Evolutionary conservation across 2,888 invertebrate species (phyloP).

Genomic region (Apocheima hispidaria): DNA sequence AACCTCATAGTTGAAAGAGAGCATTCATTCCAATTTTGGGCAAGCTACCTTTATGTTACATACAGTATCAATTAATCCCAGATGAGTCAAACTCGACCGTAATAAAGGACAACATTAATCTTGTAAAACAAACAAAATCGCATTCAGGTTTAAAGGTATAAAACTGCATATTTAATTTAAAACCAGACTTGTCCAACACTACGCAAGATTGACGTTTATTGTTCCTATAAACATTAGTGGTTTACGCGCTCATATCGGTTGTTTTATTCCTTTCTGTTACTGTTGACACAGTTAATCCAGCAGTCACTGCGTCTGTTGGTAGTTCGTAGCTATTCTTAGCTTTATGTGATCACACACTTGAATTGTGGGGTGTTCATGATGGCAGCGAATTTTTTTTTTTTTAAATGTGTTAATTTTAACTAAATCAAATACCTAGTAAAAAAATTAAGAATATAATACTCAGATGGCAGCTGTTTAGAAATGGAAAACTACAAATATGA

Average conservation of each 20-base stretch:
- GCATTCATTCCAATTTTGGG: too few species aligned
- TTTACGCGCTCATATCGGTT: conserved; percentile 43
- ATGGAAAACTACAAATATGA: too few species aligned
- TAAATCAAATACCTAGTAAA: background rate
- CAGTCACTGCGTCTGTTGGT: background rate
- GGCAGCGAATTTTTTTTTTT: conserved; percentile 8
- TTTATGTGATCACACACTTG: conserved; percentile 18
- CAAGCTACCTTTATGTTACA: too few species aligned
- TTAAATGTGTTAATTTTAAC: conserved; percentile 16
- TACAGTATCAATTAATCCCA: too few species aligned
- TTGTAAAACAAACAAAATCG: background rate
- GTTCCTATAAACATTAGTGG: conserved; percentile 52
- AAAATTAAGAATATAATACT: background rate
- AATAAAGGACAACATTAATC: too few species aligned
- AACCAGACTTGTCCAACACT: conserved; percentile 35
- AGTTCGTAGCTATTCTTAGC: conserved; percentile 12
- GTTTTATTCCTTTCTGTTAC: conserved; percentile 46
- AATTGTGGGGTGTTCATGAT: conserved; percentile 17
- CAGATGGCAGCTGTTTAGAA: too few species aligned
- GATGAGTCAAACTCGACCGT: too few species aligned
- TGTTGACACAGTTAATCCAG: conserved; percentile 6
- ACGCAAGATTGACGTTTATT: conserved; percentile 56
- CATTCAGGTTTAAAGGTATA: background rate
- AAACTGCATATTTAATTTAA: background rate
- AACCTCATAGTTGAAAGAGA: too few species aligned